These are phyloP conservation scores for Trachemys scripta DNA, from an alignment of 2,113 vertebrate genomes.

Conservation along the genomic window DNA sequence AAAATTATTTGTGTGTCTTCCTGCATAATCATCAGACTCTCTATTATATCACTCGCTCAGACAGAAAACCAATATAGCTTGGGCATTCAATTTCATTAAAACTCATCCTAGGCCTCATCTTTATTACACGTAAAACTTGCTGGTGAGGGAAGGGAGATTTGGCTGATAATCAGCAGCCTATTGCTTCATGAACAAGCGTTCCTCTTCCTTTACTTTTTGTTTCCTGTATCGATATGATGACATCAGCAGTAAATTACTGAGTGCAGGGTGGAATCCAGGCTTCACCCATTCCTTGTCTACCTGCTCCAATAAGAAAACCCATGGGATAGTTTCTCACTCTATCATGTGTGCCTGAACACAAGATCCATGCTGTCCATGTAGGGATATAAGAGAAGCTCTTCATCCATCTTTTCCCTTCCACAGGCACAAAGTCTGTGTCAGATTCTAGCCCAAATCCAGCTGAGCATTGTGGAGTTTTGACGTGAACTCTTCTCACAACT, in stretches of 20 bases:
- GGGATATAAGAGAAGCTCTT: neutral
- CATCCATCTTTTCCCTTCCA: neutral
- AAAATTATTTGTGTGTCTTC: conserved; percentile 44
- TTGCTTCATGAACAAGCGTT: conserved; percentile 48
- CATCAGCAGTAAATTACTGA: neutral
- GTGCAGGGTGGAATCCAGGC: conserved; percentile 31
- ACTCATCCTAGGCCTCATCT: conserved; percentile 60
- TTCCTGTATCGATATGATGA: conserved; percentile 62
- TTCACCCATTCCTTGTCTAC: conserved; percentile 33
- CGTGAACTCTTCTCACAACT: neutral
- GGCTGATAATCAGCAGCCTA: conserved; percentile 69
- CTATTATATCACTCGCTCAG: conserved; percentile 65
- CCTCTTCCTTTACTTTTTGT: conserved; percentile 65
- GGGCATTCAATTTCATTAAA: conserved; percentile 53
- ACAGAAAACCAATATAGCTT: conserved; percentile 55
- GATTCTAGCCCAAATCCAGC: neutral
- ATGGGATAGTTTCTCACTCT: conserved; percentile 2
- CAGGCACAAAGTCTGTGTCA: neutral
- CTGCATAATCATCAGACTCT: conserved; percentile 5
- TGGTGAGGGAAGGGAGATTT: conserved; percentile 53
- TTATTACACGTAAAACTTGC: conserved; percentile 57
- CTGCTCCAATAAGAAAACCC: neutral
- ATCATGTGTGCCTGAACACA: neutral
- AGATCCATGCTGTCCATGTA: neutral
- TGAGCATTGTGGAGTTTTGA: neutral